Evolutionary conservation across 2,888 invertebrate species (phyloP).

Genomic region (Drosophila neotestacea): DNA sequence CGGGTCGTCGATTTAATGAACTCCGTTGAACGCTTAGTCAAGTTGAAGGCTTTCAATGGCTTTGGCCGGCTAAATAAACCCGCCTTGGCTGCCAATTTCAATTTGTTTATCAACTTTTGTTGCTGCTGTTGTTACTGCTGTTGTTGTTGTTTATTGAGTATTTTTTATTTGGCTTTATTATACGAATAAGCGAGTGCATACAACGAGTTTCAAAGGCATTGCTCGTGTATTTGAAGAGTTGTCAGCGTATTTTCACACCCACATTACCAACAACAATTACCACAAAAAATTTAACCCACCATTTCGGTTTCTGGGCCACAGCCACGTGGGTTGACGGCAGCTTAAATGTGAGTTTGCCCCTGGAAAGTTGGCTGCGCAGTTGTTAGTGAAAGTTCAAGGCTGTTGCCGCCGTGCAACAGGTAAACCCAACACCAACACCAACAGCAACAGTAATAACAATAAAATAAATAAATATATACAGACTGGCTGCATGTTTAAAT

Average conservation of each 20-base stretch:
- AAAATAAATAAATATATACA: slow-evolving; percentile 18
- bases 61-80: slow-evolving; percentile 69
- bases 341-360: slow-evolving; percentile 43
- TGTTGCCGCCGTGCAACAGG: slow-evolving; percentile 41
- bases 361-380: slow-evolving; percentile 36
- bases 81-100: slow-evolving; percentile 74
- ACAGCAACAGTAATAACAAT: background rate
- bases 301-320: slow-evolving; percentile 44
- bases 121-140: slow-evolving; percentile 17
- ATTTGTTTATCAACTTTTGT: slow-evolving; percentile 62
- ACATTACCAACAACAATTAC: slow-evolving; percentile 11
- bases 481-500: slow-evolving; percentile 39
- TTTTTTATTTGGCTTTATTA: slow-evolving; percentile 12
- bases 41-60: slow-evolving; percentile 67
- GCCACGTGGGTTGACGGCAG: slow-evolving; percentile 59
- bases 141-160: background rate
- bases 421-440: slow-evolving; percentile 19
- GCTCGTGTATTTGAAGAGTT: slow-evolving; percentile 35
- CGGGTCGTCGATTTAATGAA: slow-evolving; percentile 30
- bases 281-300: slow-evolving; percentile 10
- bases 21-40: slow-evolving; percentile 60
- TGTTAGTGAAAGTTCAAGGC: slow-evolving; percentile 74
- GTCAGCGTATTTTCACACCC: slow-evolving; percentile 17
- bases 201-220: slow-evolving; percentile 31
- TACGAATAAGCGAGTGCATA: slow-evolving; percentile 3